Percentiles rank a stretch among this genome's conserved stretches.
Conservation (phyloP, 2,888 invertebrate species). For the Campoletis raptor region DNA sequence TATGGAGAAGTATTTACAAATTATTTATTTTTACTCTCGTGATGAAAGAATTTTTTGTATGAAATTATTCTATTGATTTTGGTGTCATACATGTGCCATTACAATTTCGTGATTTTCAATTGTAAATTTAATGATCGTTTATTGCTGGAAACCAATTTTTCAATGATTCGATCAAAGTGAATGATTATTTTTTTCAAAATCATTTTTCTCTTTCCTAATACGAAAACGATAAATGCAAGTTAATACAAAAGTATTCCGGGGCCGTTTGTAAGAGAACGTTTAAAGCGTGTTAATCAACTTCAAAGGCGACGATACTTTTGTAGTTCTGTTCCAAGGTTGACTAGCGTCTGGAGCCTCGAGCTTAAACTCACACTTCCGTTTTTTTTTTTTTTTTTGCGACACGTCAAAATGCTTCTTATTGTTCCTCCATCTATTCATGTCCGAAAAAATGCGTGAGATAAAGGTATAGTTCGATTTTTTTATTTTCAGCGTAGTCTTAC, state of each 20-base stretch:
- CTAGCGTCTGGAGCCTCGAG: conserved; percentile 12
- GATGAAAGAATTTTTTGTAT: background rate
- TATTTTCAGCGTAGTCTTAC: background rate
- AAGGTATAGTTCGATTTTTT: conserved; percentile 9
- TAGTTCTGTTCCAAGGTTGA: conserved; percentile 12
- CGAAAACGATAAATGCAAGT: background rate
- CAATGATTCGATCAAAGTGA: background rate
- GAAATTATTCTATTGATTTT: background rate
- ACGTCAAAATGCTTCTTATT: background rate
- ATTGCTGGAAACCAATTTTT: background rate
- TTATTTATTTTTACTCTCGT: background rate
- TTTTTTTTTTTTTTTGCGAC: background rate
- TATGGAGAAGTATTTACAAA: background rate
- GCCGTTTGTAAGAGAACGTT: background rate
- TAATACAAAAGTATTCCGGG: background rate
- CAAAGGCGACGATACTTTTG: conserved; percentile 18
- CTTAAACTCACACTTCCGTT: background rate
- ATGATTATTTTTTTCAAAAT: background rate
- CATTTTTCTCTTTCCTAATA: background rate
- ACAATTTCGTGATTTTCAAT: background rate
- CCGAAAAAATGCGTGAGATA: background rate
- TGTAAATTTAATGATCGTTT: background rate
- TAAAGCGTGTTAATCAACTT: conserved; percentile 7
- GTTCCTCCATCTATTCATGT: conserved; percentile 1
- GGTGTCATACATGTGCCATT: background rate